Evolutionary conservation across 2,888 invertebrate species (phyloP).

Genomic region (Parthenolecanium corni): DNA sequence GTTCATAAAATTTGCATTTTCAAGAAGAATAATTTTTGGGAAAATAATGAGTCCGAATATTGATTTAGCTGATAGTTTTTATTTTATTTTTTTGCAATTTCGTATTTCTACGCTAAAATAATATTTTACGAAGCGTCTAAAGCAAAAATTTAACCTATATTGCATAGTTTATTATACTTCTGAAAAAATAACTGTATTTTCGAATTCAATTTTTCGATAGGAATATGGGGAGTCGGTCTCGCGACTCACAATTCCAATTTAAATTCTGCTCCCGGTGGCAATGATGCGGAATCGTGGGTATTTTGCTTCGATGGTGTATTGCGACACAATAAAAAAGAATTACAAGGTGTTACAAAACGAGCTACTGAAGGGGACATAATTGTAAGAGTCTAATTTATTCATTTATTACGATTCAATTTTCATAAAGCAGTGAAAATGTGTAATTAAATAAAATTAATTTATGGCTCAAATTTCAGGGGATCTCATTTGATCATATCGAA

Average conservation of each 20-base stretch:
- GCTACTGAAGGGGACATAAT: constrained; percentile 75
- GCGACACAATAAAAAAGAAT: constrained; percentile 68
- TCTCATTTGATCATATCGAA: constrained; percentile 92
- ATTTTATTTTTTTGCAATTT: no score
- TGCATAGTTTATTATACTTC: no score
- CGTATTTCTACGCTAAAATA: no score
- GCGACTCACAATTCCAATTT: constrained; percentile 80
- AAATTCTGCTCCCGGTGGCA: constrained; percentile 74
- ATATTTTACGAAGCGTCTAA: no score
- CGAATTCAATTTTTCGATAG: constrained; percentile 35
- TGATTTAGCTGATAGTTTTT: no score
- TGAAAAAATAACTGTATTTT: neutral
- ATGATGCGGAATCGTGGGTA: constrained; percentile 85
- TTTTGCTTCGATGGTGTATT: constrained; percentile 80
- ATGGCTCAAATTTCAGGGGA: constrained; percentile 48
- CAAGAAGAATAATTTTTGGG: no score
- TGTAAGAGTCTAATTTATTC: constrained; percentile 39
- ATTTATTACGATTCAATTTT: neutral
- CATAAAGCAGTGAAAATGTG: neutral
- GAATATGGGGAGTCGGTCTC: constrained; percentile 86
- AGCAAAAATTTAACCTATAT: no score
- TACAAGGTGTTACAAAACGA: constrained; percentile 49
- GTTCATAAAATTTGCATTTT: no score
- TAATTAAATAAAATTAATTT: neutral
- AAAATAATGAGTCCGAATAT: no score